Evolutionary conservation across 1,140 invertebrate genomes (phyloP).

Genomic region (Drosophila burlai): DNA sequence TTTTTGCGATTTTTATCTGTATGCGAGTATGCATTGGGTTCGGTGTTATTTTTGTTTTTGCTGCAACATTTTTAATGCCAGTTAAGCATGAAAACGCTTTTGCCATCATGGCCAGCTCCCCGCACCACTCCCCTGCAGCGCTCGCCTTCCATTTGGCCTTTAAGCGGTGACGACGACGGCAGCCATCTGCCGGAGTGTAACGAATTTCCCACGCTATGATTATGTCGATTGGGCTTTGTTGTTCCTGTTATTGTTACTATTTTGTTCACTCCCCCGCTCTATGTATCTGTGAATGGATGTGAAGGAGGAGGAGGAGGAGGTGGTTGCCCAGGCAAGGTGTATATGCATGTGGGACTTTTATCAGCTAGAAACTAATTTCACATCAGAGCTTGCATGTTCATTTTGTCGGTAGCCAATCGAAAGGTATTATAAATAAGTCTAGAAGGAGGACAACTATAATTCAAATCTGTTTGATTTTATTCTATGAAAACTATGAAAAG

Average conservation of each 20-base stretch:
- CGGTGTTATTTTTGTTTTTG: constrained; percentile 51
- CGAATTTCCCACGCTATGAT: constrained; percentile 85
- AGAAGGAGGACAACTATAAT: constrained; percentile 4
- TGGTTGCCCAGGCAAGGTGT: constrained; percentile 59
- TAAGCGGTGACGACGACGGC: constrained; percentile 54
- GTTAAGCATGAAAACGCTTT: constrained; percentile 83
- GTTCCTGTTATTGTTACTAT: constrained; percentile 64
- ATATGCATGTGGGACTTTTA: constrained; percentile 62
- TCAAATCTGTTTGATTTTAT: not conserved
- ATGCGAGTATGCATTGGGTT: constrained; percentile 38
- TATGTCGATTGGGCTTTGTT: constrained; percentile 78
- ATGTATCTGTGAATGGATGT: constrained; percentile 6
- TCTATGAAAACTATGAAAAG: not conserved
- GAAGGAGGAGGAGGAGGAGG: constrained; percentile 21
- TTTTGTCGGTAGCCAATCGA: constrained; percentile 31
- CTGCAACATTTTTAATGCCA: constrained; percentile 80
- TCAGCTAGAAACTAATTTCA: constrained; percentile 62
- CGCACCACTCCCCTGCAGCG: constrained; percentile 16
- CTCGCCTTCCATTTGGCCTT: constrained; percentile 63
- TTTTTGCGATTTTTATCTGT: constrained; percentile 63
- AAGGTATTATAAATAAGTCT: constrained; percentile 5
- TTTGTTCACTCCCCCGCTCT: constrained; percentile 46
- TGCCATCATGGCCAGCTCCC: constrained; percentile 41
- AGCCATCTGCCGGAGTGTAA: constrained; percentile 77
- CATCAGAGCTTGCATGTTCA: constrained; percentile 42